phyloP scores from a whole-genome alignment of 2,113 vertebrate species.

The Perca flavescens region DNA sequence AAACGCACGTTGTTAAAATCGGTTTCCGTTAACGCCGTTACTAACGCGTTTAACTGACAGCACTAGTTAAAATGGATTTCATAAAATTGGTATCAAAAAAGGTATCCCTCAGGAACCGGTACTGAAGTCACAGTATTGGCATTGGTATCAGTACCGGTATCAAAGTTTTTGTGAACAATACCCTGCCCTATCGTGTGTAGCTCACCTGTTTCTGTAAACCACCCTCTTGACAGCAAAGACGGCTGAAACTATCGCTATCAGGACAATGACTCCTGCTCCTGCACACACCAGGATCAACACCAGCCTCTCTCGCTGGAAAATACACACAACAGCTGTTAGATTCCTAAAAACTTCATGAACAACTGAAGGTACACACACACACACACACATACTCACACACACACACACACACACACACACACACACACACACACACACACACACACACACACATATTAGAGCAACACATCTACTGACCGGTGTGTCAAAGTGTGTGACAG shows the following conservation, averaged over 20 bases:
- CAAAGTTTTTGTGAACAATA: too few relatives aligned
- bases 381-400: background rate
- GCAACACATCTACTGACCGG: conserved; percentile 66
- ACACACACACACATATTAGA: background rate
- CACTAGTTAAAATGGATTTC: too few relatives aligned
- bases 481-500: conserved; percentile 65
- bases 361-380: background rate
- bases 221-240: conserved; percentile 72
- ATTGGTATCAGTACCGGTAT: too few relatives aligned
- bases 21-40: too few relatives aligned
- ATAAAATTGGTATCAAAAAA: too few relatives aligned
- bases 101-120: too few relatives aligned
- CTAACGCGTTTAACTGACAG: too few relatives aligned
- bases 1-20: too few relatives aligned
- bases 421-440: background rate
- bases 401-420: background rate
- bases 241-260: conserved; percentile 65
- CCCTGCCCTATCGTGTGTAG: background rate
- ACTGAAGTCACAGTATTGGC: too few relatives aligned
- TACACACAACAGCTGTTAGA: background rate
- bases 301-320: conserved; percentile 74
- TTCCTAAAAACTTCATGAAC: background rate
- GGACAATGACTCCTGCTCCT: conserved; percentile 63
- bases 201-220: conserved; percentile 78
- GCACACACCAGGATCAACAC: conserved; percentile 79